Conservation (phyloP, 1,140 invertebrate species). For the Drosophila elegans region DNA sequence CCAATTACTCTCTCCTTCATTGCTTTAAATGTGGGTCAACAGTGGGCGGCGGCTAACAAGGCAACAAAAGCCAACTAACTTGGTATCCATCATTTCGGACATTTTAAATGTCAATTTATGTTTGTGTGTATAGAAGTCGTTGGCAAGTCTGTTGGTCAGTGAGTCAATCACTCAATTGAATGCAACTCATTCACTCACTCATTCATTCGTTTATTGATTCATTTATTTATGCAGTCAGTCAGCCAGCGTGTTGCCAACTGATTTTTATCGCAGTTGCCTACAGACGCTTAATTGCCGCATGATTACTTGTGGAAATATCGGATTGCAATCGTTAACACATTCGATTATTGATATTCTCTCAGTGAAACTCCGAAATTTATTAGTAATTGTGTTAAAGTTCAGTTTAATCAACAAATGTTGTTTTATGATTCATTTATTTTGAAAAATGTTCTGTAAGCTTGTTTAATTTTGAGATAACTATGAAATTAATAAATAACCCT, state of each 20-base stretch:
- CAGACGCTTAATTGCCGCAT: slow-evolving; percentile 73
- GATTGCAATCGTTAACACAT: slow-evolving; percentile 13
- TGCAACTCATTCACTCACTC: slow-evolving; percentile 20
- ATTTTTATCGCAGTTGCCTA: slow-evolving; percentile 71
- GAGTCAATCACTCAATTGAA: slow-evolving; percentile 46
- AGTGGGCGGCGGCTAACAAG: slow-evolving; percentile 72
- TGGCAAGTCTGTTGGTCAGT: slow-evolving; percentile 39
- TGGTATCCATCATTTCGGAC: slow-evolving; percentile 67
- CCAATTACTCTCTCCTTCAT: slow-evolving; percentile 11
- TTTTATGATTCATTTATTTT: background rate
- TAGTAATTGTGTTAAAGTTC: background rate
- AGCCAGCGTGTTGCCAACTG: slow-evolving; percentile 66
- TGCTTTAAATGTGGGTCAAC: slow-evolving; percentile 56
- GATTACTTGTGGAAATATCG: slow-evolving; percentile 60
- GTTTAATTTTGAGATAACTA: too few species aligned
- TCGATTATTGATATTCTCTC: slow-evolving; percentile 1
- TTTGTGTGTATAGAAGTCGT: slow-evolving; percentile 30
- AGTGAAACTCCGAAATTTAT: background rate
- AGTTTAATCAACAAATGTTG: too few species aligned
- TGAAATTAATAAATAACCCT: too few species aligned
- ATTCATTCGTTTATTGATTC: slow-evolving; percentile 38
- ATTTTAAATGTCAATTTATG: slow-evolving; percentile 77
- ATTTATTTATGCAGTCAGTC: slow-evolving; percentile 50
- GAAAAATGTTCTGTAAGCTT: background rate
- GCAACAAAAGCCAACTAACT: slow-evolving; percentile 49